Conservation (phyloP, 2,113 vertebrate species). For the human (Homo sapiens) region DNA sequence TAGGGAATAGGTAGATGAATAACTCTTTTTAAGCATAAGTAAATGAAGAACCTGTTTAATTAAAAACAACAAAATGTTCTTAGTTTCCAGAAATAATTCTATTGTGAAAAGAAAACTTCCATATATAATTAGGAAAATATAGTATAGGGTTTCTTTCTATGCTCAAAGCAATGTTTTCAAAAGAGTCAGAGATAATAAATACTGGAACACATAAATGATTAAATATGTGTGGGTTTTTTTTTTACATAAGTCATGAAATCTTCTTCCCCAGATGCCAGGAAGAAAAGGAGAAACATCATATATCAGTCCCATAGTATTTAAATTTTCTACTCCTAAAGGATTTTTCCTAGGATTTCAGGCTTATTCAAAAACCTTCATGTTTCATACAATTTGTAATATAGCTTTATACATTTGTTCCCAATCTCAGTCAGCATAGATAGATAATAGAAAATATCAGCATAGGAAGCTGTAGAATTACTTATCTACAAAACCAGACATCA, state of each 20-base stretch:
- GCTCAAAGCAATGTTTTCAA: conserved; percentile 10
- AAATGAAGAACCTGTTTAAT: conserved; percentile 23
- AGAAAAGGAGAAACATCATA: neutral
- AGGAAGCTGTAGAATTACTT: neutral
- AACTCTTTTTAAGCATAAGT: neutral
- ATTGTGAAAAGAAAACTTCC: conserved; percentile 10
- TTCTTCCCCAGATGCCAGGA: neutral
- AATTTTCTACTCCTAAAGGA: neutral
- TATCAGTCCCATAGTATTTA: neutral
- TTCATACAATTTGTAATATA: neutral
- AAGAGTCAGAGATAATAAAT: conserved; percentile 37
- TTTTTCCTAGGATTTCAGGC: neutral
- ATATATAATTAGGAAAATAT: neutral
- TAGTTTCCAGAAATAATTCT: conserved; percentile 15
- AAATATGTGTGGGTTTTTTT: neutral
- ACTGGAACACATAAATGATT: neutral
- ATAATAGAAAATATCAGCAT: neutral
- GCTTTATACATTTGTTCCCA: neutral
- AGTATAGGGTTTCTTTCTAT: neutral
- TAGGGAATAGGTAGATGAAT: neutral
- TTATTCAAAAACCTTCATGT: neutral
- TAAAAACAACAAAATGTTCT: conserved; percentile 46
- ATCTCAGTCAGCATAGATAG: neutral
- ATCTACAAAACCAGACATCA: neutral
- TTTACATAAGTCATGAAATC: neutral